Evolutionary conservation across 2,797 vertebrate species (phyloP).

Genomic region (Columba guinea): DNA sequence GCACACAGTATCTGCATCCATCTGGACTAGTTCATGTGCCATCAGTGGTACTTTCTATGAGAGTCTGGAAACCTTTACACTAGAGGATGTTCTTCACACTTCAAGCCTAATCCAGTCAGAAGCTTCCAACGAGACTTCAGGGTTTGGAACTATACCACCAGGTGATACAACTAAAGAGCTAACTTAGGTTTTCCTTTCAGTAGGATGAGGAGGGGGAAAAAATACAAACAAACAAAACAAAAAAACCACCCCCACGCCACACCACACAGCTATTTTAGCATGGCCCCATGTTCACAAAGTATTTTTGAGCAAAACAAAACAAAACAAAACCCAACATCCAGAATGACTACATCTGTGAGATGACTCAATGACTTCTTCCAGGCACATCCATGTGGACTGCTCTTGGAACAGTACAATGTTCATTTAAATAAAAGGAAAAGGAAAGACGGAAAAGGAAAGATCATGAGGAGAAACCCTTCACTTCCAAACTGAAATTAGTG

Average conservation of each 20-base stretch:
- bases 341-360: background rate
- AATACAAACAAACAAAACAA: background rate
- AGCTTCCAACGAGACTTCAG: background rate
- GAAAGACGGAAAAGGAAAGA: background rate
- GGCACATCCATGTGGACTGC: background rate
- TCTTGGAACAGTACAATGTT: background rate
- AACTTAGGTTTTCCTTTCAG: background rate
- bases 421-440: background rate
- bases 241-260: background rate
- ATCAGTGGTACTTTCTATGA: background rate
- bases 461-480: background rate
- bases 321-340: background rate
- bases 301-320: background rate
- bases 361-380: background rate
- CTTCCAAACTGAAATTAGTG: background rate
- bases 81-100: background rate
- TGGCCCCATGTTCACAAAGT: background rate
- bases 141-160: background rate
- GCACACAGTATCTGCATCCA: background rate
- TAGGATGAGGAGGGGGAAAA: fast-evolving
- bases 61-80: background rate
- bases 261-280: background rate
- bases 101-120: background rate
- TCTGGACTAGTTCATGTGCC: background rate
- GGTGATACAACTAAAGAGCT: background rate